Evolutionary conservation across 1,140 invertebrate species (phyloP).

Genomic region (Brachionus manjavacas): DNA sequence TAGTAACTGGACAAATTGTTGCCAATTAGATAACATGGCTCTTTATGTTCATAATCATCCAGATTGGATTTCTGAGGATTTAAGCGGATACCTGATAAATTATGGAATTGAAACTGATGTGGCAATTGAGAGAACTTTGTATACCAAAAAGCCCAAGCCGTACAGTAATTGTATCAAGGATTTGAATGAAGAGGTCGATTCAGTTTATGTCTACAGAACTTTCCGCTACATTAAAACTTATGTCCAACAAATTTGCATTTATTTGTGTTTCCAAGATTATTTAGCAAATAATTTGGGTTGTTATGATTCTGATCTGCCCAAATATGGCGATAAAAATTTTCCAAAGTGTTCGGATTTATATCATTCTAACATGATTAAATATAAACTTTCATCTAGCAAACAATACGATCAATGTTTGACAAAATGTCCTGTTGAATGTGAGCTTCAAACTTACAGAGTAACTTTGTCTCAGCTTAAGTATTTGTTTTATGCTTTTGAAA

Average conservation of each 20-base stretch:
- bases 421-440: constrained; percentile 12
- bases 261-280: constrained; percentile 10
- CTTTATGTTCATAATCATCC: constrained; percentile 7
- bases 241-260: background rate
- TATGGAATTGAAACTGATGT: constrained; percentile 24
- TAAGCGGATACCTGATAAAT: background rate
- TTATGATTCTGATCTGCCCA: background rate
- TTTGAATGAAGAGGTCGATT: background rate
- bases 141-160: background rate
- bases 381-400: background rate
- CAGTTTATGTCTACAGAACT: background rate
- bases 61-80: background rate
- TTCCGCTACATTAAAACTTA: background rate
- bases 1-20: background rate
- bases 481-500: background rate
- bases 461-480: background rate
- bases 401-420: background rate
- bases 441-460: background rate
- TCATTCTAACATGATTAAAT: background rate
- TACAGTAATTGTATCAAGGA: background rate
- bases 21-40: background rate
- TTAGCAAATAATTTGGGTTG: background rate
- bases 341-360: background rate
- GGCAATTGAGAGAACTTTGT: background rate
- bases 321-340: background rate